Base-by-base conservation (phyloP, 2,113 vertebrate genomes). In the Myotis yumanensis region DNA sequence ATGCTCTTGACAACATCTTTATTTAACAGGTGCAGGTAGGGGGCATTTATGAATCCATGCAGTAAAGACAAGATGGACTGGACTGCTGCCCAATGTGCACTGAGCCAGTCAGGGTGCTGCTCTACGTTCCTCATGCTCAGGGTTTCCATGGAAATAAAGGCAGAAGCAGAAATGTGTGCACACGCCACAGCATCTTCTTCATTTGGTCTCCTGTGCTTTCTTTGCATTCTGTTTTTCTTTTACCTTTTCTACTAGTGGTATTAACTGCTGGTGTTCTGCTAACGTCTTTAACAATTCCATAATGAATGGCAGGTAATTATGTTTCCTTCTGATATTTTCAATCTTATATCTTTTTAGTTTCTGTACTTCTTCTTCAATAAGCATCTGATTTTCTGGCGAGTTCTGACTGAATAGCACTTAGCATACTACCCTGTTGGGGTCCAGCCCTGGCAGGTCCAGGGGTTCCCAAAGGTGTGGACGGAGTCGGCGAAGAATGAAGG, bases 221-320 rank as follows among this genome's bases (percentile, higher is more conserved):
- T 99, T 99, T 98, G 99, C 98, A 95, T 99, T 99, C 98, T 99
- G 99, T 98, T 99, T 99, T 98, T 99, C 99, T 98, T 99, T 99
- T 0, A 99, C 99, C 99, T 99, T 57, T 80, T 80, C 77, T 57
- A 16, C n/a, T 37, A 9, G n/a, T 57, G 51, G 20, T 57, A 80
- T 80, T 37, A 57, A 37, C 77, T 57, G n/a, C 52, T 10, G 2
- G 8, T 80, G 22, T 80, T 37, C n/a, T 80, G 76, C 22, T 57
- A 57, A 80, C 35, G 20, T 25, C 77, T 80, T 80, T 54, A 79
- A 79, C 76, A 79, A 54, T 23, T 54, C 11, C 11, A 35, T 79
- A 54, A 16, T 80, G 22, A 80, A 57, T 37, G 51, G 52, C 22
- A 37, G 32, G 76, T 25, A 52, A 57, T 57, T 80, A 80, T 57